Base-by-base conservation (phyloP, 2,888 invertebrate genomes). In the Tipula unca region DNA sequence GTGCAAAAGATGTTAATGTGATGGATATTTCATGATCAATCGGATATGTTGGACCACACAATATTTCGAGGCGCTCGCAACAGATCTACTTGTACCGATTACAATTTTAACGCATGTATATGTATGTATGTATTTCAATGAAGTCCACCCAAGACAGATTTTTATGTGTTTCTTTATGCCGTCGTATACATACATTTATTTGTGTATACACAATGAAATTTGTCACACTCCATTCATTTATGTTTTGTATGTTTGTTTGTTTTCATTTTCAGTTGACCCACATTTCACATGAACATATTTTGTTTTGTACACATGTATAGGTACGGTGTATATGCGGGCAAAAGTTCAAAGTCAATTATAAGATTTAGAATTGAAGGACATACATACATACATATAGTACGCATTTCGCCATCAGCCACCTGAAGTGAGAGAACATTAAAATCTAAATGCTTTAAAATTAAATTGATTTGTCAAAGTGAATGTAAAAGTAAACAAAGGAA, bases 1-100 rank as follows among this genome's bases (percentile, higher is more conserved):
- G 69, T 69, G 69, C 69, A 69, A 69, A 69, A 69, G 69, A 69
- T 69, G 69, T 69, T 69, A 69, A 69, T 69, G 69, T 69, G 69
- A 69, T 69, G 69, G 69, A 13, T 69, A 14, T 69, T 25, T 69
- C 69, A 69, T 25, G 69, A 69, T 69, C 69, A 69, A 69, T 25
- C 69, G 25, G 25, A 69, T 6, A 69, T 69, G 20, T 69, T 69
- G 69, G 69, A 69, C 69, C 69, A 69, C 69, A 69, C 69, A 69
- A 69, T 69, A 69, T 8, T 69, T 69, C 25, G 20, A n/a, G 25
- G 69, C 25, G 13, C 25, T 69, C 25, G 1, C 25, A 8, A 25
- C 25, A 48, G 69, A 69, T 69, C 25, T 10, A 69, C 69, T 8
- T 48, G 5, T 4, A 17, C n/a, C 17, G 48, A 48, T 48, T 17